Base-by-base conservation (phyloP, 2,888 invertebrate species). In the Cecidostiba fungosa region DNA sequence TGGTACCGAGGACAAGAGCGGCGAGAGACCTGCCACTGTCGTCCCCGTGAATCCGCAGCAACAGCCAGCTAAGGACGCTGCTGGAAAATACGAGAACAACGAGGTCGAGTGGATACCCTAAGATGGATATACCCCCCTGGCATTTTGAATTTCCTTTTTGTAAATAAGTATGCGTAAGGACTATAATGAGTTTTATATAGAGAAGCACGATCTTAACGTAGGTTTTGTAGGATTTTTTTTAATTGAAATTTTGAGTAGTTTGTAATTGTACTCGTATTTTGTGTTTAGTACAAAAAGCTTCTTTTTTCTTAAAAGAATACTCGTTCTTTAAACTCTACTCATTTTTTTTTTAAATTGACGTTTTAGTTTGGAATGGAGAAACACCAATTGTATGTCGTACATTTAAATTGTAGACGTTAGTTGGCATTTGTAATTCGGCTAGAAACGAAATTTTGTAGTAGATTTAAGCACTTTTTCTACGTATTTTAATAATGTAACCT, bases 101-200 rank as follows among this genome's bases (percentile, higher is more conserved):
- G 94, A 93, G 66, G 92, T 93, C 62, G 93, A 93, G 88, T 94
- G 93, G 93, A 91, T 94, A 43, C 93, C 92, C 8, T 93, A 90
- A 89, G 87, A n/a, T 36, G 10, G 36, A 16, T 36, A 32, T n/a
- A n/a, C n/a, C 6, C n/a, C 6, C 36, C n/a, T n/a, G n/a, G n/a
- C 5, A 19, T 32, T 39, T 39, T 26, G 14, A 26, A 14, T 19
- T 1, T 70, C 19, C n/a, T n/a, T 39, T n/a, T 72, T 72, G 72
- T 72, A 72, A 72, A 72, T 72, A 70, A 72, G n/a, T 19, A 5
- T n/a, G n/a, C 54, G 54, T 59, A 39, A 8, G 8, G 72, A 5
- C 10, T n/a, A 32, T 10, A 32, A 19, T 12, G n/a, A 36, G n/a
- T 39, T 39, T 36, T 36, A 36, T 29, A 16, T 29, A 26, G 26